phyloP scores from a whole-genome alignment of 2,888 invertebrate species.

The Macrophya annulata region DNA sequence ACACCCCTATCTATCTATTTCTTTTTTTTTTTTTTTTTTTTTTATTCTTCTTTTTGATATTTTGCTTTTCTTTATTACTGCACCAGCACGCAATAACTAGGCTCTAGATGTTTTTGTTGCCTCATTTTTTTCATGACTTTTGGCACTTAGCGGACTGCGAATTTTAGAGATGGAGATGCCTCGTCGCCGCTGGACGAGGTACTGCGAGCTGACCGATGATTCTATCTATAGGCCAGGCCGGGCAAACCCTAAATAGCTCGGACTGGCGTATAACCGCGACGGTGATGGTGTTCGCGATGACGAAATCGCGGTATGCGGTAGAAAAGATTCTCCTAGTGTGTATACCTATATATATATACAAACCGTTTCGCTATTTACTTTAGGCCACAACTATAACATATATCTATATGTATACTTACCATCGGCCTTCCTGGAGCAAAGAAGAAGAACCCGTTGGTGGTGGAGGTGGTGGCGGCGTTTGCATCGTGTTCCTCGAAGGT shows the following conservation, averaged over 20 bases:
- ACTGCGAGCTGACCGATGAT: constrained; percentile 63
- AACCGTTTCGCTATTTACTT: constrained; percentile 30
- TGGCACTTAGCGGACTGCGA: constrained; percentile 31
- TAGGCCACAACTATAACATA: not conserved
- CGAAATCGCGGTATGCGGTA: constrained; percentile 51
- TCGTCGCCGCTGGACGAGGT: constrained; percentile 56
- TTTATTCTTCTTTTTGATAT: not conserved
- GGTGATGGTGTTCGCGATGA: constrained; percentile 55
- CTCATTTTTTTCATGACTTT: constrained; percentile 44
- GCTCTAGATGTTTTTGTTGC: constrained; percentile 18
- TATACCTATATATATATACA: not conserved
- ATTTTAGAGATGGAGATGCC: constrained; percentile 52
- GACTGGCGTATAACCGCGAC: constrained; percentile 39
- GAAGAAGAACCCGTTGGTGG: not conserved
- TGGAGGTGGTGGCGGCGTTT: constrained; percentile 63
- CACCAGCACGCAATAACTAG: constrained; percentile 19
- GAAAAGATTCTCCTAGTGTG: constrained; percentile 25
- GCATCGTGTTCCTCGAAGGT: constrained; percentile 83
- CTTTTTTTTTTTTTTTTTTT: not conserved
- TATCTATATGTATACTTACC: constrained; percentile 60
- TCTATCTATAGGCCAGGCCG: constrained; percentile 77
- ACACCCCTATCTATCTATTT: not conserved
- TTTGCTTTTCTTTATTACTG: not conserved
- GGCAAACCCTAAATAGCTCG: constrained; percentile 78
- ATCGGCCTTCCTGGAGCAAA: constrained; percentile 37